Evolutionary conservation across 2,113 vertebrate genomes (phyloP).

Genomic region (Leucopternis melanops): DNA sequence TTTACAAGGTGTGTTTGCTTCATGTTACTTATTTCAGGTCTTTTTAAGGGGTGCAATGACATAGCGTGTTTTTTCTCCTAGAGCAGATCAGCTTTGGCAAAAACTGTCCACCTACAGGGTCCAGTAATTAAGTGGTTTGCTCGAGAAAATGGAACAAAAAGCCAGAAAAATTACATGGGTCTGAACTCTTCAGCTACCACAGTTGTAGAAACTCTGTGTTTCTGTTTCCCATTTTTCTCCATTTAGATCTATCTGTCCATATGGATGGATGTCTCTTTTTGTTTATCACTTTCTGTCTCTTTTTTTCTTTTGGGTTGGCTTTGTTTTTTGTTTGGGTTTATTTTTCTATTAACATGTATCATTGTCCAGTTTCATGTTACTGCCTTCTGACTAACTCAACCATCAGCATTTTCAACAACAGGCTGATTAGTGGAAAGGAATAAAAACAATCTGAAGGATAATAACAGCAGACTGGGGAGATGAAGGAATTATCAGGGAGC

Average conservation of each 20-base stretch:
- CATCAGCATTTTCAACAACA: conserved; percentile 36
- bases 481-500: neutral
- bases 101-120: neutral
- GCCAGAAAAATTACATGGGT: neutral
- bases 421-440: conserved; percentile 30
- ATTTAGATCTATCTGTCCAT: neutral
- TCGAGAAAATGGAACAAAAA: neutral
- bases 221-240: neutral
- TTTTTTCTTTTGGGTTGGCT: neutral
- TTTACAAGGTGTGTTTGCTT: neutral
- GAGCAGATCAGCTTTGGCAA: neutral
- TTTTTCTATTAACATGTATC: neutral
- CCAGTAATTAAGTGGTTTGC: neutral
- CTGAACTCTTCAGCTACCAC: neutral
- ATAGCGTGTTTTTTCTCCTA: neutral
- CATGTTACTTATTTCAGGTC: neutral
- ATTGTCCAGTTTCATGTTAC: neutral
- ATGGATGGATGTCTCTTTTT: neutral
- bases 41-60: neutral
- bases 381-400: neutral
- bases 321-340: neutral
- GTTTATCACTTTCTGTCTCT: neutral
- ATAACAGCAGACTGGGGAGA: conserved; percentile 5
- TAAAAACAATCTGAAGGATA: neutral
- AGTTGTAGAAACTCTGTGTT: neutral